These are phyloP conservation scores for Aurelia aurita complex sp. Pacific DNA, from an alignment of 30 jellyfish, hydroid and myxozoan species.

Conservation along the genomic window DNA sequence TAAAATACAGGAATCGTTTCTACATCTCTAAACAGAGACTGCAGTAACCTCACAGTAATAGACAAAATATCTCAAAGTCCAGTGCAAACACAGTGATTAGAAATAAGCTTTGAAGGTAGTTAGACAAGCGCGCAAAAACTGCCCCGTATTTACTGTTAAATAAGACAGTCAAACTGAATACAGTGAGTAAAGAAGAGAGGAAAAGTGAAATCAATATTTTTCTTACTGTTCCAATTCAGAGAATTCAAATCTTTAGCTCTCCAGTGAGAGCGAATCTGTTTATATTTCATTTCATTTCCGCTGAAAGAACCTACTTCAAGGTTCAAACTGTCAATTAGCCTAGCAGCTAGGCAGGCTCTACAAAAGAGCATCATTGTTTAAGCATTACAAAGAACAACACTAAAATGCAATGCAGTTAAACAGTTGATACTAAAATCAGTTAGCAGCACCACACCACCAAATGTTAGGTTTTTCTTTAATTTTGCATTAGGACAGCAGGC, in stretches of 20 bases:
- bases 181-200: conserved; percentile 6
- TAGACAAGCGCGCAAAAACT: too few relatives aligned
- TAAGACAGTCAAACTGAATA: not conserved
- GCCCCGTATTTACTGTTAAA: not conserved
- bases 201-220: conserved; percentile 30
- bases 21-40: too few relatives aligned
- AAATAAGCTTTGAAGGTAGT: too few relatives aligned
- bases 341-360: conserved; percentile 65
- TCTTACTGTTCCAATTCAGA: conserved; percentile 34
- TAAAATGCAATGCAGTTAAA: conserved; percentile 2
- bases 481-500: too few relatives aligned
- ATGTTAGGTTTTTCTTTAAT: too few relatives aligned
- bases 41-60: too few relatives aligned
- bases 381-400: conserved; percentile 4
- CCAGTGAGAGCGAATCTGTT: conserved; percentile 35
- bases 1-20: too few relatives aligned
- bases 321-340: conserved; percentile 54
- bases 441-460: too few relatives aligned
- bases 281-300: conserved; percentile 14
- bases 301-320: conserved; percentile 33
- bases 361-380: conserved; percentile 39
- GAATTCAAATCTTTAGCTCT: conserved; percentile 45
- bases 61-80: too few relatives aligned
- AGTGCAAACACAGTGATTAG: too few relatives aligned
- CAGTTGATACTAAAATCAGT: too few relatives aligned